phyloP scores from a whole-genome alignment of 1,140 invertebrate species.

The Tenebrio molitor region DNA sequence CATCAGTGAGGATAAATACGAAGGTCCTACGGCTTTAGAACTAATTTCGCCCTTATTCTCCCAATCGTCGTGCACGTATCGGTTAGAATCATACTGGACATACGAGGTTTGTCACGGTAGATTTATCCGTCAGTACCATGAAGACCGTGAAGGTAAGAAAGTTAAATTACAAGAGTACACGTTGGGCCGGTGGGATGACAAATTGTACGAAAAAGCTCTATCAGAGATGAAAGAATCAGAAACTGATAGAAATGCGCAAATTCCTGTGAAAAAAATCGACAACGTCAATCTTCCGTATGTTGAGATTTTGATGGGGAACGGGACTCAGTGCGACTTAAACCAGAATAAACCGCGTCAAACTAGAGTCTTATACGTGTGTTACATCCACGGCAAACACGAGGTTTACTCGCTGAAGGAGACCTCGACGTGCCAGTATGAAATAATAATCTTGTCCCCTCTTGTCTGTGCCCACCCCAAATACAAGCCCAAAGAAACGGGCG shows the following conservation, averaged over 20 bases:
- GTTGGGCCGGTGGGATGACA: slow-evolving; percentile 80
- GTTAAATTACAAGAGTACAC: slow-evolving; percentile 86
- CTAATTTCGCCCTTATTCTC: slow-evolving; percentile 82
- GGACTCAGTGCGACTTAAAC: slow-evolving; percentile 94
- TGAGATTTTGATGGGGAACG: slow-evolving; percentile 83
- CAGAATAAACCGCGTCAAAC: slow-evolving; percentile 83
- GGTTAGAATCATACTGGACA: slow-evolving; percentile 91
- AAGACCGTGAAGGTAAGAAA: slow-evolving; percentile 90
- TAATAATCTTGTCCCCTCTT: slow-evolving; percentile 86
- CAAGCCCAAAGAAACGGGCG: slow-evolving; percentile 84
- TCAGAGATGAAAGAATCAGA: slow-evolving; percentile 72
- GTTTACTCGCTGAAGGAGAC: slow-evolving; percentile 94
- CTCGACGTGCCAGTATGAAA: slow-evolving; percentile 95
- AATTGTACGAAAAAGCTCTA: slow-evolving; percentile 67
- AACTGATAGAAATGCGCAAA: slow-evolving; percentile 68
- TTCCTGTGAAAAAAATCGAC: slow-evolving; percentile 84
- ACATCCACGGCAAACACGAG: slow-evolving; percentile 88
- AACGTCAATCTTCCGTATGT: slow-evolving; percentile 87
- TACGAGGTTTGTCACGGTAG: slow-evolving; percentile 97
- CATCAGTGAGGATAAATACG: slow-evolving; percentile 72
- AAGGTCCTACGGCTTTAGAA: slow-evolving; percentile 81
- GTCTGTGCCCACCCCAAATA: slow-evolving; percentile 92
- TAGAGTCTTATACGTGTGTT: slow-evolving; percentile 88
- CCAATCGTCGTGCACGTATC: slow-evolving; percentile 83
- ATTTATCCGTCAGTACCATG: slow-evolving; percentile 94